phyloP scores from a whole-genome alignment of 2,113 vertebrate genomes.

The Tachysurus fulvidraco region DNA sequence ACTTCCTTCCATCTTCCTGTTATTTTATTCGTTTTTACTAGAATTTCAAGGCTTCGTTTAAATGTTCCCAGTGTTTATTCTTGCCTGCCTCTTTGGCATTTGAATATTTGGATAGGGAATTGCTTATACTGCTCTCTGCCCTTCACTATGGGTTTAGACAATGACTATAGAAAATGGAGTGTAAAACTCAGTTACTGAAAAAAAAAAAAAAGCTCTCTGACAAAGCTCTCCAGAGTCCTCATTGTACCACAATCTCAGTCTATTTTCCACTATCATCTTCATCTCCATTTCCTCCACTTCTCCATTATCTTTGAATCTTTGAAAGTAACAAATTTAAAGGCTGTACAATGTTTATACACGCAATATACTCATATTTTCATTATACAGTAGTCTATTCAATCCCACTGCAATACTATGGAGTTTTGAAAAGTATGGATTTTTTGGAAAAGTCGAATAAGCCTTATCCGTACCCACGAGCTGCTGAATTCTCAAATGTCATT shows the following conservation, averaged over 20 bases:
- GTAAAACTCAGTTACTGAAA: not conserved
- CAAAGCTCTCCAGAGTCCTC: not conserved
- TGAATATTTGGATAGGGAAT: not conserved
- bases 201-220: too few species aligned
- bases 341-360: not conserved
- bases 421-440: too few species aligned
- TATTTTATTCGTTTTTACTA: not conserved
- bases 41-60: not conserved
- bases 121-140: slow-evolving; percentile 4
- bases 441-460: too few species aligned
- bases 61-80: slow-evolving; percentile 7
- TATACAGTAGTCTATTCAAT: too few species aligned
- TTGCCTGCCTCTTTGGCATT: not conserved
- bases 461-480: too few species aligned
- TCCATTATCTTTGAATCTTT: not conserved
- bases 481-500: too few species aligned
- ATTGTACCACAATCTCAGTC: not conserved
- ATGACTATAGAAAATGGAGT: not conserved
- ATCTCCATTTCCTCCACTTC: not conserved
- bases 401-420: too few species aligned
- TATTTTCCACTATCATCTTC: not conserved
- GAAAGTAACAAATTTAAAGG: not conserved
- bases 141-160: not conserved
- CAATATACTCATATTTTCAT: too few species aligned
- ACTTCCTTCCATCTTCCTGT: not conserved